phyloP scores from a whole-genome alignment of 2,888 invertebrate species.

The Alitta virens region DNA sequence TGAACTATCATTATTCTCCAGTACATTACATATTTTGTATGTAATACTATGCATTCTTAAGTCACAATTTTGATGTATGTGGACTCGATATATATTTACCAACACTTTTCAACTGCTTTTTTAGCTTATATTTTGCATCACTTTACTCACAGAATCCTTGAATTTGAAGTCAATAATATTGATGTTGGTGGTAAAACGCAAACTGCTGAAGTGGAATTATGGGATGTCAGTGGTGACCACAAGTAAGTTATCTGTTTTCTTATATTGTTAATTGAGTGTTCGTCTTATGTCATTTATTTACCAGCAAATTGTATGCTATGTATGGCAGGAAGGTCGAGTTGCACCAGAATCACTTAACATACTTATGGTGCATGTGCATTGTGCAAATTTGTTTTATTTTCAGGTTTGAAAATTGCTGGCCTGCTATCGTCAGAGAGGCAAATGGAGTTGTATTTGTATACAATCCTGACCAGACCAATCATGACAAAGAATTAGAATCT shows the following conservation, averaged over 20 bases:
- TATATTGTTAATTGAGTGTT: too few species aligned
- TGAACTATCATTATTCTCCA: too few species aligned
- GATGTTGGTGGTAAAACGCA: conserved; percentile 56
- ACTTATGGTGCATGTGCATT: not conserved
- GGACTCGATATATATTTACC: not conserved
- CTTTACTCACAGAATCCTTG: conserved; percentile 64
- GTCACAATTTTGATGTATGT: not conserved
- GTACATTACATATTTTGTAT: not conserved
- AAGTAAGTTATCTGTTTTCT: conserved; percentile 60
- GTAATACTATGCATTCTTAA: not conserved
- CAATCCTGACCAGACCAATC: conserved; percentile 61
- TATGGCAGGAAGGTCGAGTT: too few species aligned
- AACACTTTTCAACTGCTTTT: not conserved
- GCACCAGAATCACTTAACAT: too few species aligned
- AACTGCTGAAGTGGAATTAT: conserved; percentile 73
- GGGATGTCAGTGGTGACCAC: conserved; percentile 77
- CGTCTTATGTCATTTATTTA: too few species aligned
- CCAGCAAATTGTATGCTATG: too few species aligned
- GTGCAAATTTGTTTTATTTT: not conserved
- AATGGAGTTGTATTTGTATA: conserved; percentile 73
- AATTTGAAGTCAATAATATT: conserved; percentile 70
- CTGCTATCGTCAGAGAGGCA: conserved; percentile 69
- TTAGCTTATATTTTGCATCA: not conserved
- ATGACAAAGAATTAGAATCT: conserved; percentile 65
- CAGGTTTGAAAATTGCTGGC: conserved; percentile 76